These are phyloP conservation scores for Bombus breviceps DNA, from an alignment of 1,140 invertebrate species.

Conservation along the genomic window DNA sequence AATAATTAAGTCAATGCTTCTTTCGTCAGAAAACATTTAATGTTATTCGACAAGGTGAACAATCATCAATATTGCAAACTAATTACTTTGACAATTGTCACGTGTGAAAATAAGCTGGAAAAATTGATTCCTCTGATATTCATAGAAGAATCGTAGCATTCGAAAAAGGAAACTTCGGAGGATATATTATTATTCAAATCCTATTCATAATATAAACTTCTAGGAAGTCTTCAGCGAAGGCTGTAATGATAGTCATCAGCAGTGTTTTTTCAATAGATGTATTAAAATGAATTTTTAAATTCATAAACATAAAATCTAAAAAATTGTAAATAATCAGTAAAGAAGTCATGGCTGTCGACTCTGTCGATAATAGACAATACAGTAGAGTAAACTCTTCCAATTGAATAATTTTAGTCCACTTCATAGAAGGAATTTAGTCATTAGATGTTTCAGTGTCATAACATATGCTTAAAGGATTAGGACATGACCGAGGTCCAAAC, in stretches of 20 bases:
- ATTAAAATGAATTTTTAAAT: neutral
- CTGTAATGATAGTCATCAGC: neutral
- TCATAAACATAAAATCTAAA: neutral
- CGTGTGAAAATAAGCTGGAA: neutral
- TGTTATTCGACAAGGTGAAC: neutral
- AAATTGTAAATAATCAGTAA: neutral
- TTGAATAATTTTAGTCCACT: no score
- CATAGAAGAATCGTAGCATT: neutral
- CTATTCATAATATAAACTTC: neutral
- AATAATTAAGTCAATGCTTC: slow-evolving; percentile 14
- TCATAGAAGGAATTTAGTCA: neutral
- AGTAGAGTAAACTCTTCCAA: neutral
- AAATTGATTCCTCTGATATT: neutral
- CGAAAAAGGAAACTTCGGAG: neutral
- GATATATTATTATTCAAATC: neutral
- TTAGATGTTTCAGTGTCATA: slow-evolving; percentile 16
- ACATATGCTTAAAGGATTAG: slow-evolving; percentile 8
- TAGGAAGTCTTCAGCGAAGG: neutral
- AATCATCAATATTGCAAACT: neutral
- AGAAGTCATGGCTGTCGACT: neutral
- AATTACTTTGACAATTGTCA: neutral
- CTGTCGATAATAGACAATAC: neutral
- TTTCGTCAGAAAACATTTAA: neutral
- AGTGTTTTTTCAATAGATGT: neutral
- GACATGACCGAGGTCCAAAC: slow-evolving; percentile 1